Base-by-base conservation (phyloP, 2,888 invertebrate genomes). In the Frankliniella intonsa region DNA sequence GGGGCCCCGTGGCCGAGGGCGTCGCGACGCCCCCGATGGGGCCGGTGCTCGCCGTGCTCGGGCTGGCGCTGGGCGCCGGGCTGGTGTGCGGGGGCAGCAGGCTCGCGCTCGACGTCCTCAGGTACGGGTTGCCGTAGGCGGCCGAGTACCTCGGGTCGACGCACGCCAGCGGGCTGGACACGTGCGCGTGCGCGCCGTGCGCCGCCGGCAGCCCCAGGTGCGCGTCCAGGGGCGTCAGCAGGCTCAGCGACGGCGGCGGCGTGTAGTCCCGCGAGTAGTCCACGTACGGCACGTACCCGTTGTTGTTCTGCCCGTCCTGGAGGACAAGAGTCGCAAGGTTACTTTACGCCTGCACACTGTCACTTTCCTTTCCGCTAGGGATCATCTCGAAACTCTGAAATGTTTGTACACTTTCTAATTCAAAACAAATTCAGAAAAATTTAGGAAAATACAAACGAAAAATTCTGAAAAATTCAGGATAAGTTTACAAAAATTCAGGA, bases 221-320 rank as follows among this genome's bases (percentile, higher is more conserved):
- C 87, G 85, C 87, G 89, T 86, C 82, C 87, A 3, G 84, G 49
- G 80, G 83, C 81, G 65, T 84, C 81, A 82, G 84, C 82, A 81
- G 85, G 84, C 80, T 76, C 69, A 85, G 85, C 80, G 90, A 89
- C 81, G 93, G 92, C 9, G 96, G 95, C 3, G 96, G 96, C 86
- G 94, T 95, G 88, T 96, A 97, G 87, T 97, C 96, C 55, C 95
- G 92, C 11, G 93, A 92, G 87, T 95, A 97, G 88, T 97, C 96
- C 80, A 95, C 95, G 87, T 96, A 97, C 0, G 95, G 95, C 84
- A 95, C 94, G 88, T 95, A 96, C 50, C 95, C 95, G 86, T 95
- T 95, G 87, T 93, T 94, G 88, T 93, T 94, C 86, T 94, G 94
- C 82, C 94, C 94, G 83, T 94, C 93, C 94, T 94, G 88, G 65